Base-by-base conservation (phyloP, 64 coral and sea anemone species). In the Cladopsammia gracilis region DNA sequence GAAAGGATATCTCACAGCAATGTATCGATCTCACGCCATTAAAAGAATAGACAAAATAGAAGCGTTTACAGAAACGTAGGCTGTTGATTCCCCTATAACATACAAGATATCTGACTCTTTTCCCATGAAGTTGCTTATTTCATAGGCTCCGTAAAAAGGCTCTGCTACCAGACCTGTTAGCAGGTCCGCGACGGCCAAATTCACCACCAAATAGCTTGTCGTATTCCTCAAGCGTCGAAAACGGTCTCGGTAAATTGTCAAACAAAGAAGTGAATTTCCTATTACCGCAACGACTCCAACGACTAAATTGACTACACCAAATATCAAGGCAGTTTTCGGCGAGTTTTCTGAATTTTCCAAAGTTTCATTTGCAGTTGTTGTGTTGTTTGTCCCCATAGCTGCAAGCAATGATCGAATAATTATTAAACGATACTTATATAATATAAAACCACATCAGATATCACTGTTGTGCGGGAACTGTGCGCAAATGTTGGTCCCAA, bases 41-140 rank as follows among this genome's bases (percentile, higher is more conserved):
- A 44, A 50, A 49, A 75, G 72, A 15, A 75, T 75, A 6, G 72
- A 75, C 44, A 75, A 75, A 75, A 75, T 75, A 10, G 72, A 75
- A 19, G 72, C 46, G 46, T 75, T 75, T 49, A 75, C 72, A 6
- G 49, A 75, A 18, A 75, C 72, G 46, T 75, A 75, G 8, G 72
- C 72, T 7, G 72, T 75, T 75, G 72, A 50, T 75, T 75, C 72
- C 11, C 72, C 72, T 20, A 50, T 50, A 20, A 75, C 72, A 48
- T 48, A 75, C 14, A 75, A 75, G 6, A n/a, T 49, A 7, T 15
- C 16, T 18, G 19, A 48, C 8, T 75, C 72, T n/a, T 48, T 75
- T n/a, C 46, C 18, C 44, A 75, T 75, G 72, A 75, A 75, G 72
- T 75, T 75, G 72, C 47, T 49, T 75, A 75, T 75, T 75, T 75